phyloP scores from a whole-genome alignment of 2,888 invertebrate genomes.

The Chorisops tibialis region DNA sequence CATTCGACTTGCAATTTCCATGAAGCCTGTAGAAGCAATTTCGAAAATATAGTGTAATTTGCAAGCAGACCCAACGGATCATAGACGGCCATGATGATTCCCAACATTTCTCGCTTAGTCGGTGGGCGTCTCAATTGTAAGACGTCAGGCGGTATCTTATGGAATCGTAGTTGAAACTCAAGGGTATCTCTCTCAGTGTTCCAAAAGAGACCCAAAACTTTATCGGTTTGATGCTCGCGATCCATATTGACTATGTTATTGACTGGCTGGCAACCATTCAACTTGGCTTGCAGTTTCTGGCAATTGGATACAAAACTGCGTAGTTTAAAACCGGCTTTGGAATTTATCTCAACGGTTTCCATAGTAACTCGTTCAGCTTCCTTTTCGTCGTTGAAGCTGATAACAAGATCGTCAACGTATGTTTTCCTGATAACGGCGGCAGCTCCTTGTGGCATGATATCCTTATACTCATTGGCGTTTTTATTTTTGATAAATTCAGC shows the following conservation, averaged over 20 bases:
- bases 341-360: constrained; percentile 27
- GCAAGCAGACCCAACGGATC: constrained; percentile 38
- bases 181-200: constrained; percentile 29
- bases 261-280: background rate
- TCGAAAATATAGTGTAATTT: constrained; percentile 32
- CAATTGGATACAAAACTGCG: constrained; percentile 31
- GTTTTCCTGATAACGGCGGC: constrained; percentile 30
- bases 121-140: constrained; percentile 24
- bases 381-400: no score
- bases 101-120: constrained; percentile 36
- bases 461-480: constrained; percentile 35
- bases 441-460: constrained; percentile 30
- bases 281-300: constrained; percentile 31
- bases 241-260: background rate
- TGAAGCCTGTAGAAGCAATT: constrained; percentile 23
- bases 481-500: constrained; percentile 26
- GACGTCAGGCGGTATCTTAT: constrained; percentile 25
- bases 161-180: constrained; percentile 29
- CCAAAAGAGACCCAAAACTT: constrained; percentile 33
- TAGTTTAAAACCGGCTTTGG: constrained; percentile 12
- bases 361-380: no score
- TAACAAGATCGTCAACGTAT: constrained; percentile 35
- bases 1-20: constrained; percentile 25
- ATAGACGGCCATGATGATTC: constrained; percentile 38
- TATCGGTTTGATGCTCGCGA: constrained; percentile 1